Conservation (phyloP, 2,113 vertebrate species). For the Hyperopisus bebe region DNA sequence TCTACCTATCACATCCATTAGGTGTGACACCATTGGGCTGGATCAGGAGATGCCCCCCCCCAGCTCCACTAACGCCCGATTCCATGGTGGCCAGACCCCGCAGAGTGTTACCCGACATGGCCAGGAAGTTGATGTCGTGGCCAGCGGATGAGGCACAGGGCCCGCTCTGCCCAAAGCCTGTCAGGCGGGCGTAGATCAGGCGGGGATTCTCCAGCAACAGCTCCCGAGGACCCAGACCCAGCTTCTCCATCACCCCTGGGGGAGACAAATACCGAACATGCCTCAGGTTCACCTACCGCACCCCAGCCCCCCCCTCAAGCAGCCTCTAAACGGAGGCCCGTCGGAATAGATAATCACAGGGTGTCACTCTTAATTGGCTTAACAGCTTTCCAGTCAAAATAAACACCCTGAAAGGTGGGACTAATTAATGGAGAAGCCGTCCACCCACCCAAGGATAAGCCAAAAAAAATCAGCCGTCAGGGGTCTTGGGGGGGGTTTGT, state of each 20-base stretch:
- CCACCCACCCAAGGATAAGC: background rate
- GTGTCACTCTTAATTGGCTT: background rate
- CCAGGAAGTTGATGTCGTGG: conserved; percentile 92
- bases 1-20: background rate
- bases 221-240: conserved; percentile 77
- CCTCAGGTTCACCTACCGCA: background rate
- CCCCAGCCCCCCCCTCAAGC: background rate
- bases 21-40: background rate
- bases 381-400: background rate
- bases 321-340: background rate
- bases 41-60: background rate
- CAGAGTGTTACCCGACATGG: conserved; percentile 76
- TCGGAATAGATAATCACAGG: background rate
- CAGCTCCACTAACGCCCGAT: background rate
- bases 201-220: conserved; percentile 73
- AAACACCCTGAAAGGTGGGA: background rate
- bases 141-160: conserved; percentile 66
- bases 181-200: conserved; percentile 87
- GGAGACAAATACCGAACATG: background rate
- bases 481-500: background rate
- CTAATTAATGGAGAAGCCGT: background rate
- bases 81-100: background rate
- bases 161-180: conserved; percentile 85
- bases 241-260: conserved; percentile 88
- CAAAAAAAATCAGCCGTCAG: background rate